Base-by-base conservation (phyloP, 2,888 invertebrate species). In the Eupithecia inturbata region DNA sequence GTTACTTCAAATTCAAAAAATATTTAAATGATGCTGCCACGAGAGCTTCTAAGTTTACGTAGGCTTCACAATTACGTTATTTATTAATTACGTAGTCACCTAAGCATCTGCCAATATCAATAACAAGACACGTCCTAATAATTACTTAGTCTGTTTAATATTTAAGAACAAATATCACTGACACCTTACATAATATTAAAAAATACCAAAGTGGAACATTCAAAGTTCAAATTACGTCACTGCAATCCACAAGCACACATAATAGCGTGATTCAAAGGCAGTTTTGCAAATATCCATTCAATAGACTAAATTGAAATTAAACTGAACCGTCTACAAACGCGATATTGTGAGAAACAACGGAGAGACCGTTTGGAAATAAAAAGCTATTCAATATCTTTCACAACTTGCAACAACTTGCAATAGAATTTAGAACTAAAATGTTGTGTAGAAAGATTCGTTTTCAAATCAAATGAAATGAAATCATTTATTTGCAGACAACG, bases 181-280 rank as follows among this genome's bases (percentile, higher is more conserved):
- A 31, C 62, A 62, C 3, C 31, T 62, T 62, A 68, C 74, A 76
- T 74, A 74, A 77, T 76, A 77, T 77, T 76, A 71, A 75, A 74
- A 71, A 75, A 76, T 63, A 60, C 60, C 74, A 67, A 80, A 78
- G 76, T 80, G 73, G 78, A 73, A 76, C 78, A 71, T 45, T 72
- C 60, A 80, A 76, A 76, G 78, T 78, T 79, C 78, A 78, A 53
- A 68, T 79, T 77, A 77, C 79, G 76, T 74, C 77, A 73, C 53
- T 26, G 45, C 62, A 67, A 74, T 73, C 28, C 57, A 70, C 49
- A 67, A 28, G 41, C 39, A 62, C 68, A 73, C 70, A 31, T 45
- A 62, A 70, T 28, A 64, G 39, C 70, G 63, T 70, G 70, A 68
- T 60, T 68, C 64, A 68, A 33, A 74, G 53, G 64, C 67, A 63